These are phyloP conservation scores for Argyresthia goedartella DNA, from an alignment of 2,888 invertebrate genomes.

Conservation along the genomic window DNA sequence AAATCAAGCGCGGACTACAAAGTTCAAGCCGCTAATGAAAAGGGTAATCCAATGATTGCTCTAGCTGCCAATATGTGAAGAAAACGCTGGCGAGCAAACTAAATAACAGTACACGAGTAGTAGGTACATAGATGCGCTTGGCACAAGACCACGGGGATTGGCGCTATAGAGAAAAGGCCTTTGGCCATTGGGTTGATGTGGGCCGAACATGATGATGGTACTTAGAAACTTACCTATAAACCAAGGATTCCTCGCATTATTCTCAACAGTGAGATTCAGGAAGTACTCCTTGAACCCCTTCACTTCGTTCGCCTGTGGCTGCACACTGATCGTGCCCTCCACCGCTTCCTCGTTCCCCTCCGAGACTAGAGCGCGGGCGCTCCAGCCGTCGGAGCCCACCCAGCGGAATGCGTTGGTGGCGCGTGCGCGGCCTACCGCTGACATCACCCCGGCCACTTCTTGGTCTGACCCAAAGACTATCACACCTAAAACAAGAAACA, in stretches of 20 bases:
- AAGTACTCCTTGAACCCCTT: constrained; percentile 90
- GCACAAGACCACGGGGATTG: too few species aligned
- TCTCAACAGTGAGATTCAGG: constrained; percentile 85
- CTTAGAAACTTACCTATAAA: constrained; percentile 81
- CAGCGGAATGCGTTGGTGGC: constrained; percentile 91
- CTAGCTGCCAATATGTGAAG: too few species aligned
- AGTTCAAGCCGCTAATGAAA: too few species aligned
- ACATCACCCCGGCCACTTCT: constrained; percentile 96
- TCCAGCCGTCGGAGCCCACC: constrained; percentile 98
- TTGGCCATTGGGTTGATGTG: too few species aligned
- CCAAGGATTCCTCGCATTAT: constrained; percentile 94
- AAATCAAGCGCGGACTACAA: too few species aligned
- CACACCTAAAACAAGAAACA: constrained; percentile 78
- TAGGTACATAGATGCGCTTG: too few species aligned
- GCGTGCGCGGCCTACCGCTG: constrained; percentile 85
- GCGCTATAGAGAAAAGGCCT: too few species aligned
- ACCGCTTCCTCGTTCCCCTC: constrained; percentile 88
- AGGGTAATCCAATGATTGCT: too few species aligned
- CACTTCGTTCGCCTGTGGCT: constrained; percentile 92
- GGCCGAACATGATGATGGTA: too few species aligned
- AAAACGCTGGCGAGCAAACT: too few species aligned
- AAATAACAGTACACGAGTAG: too few species aligned
- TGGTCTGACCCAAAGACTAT: constrained; percentile 97
- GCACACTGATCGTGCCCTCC: constrained; percentile 86
- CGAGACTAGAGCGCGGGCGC: constrained; percentile 86